Evolutionary conservation across 2,888 invertebrate species (phyloP), one percentile per base, ranked within the genome.

Genomic region (Zaprionus bogoriensis): DNA sequence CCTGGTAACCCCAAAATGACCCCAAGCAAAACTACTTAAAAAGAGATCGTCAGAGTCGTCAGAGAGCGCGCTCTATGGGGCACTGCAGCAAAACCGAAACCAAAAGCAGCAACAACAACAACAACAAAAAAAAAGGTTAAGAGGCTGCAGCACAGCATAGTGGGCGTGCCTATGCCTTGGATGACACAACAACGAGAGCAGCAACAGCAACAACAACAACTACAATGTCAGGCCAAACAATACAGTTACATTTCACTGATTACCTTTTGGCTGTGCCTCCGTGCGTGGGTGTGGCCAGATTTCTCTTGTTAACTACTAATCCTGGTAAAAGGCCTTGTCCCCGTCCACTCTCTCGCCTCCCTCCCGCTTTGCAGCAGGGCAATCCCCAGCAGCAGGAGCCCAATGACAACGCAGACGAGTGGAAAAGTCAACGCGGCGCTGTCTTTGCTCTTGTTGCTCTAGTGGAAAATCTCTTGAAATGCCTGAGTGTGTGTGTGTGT

Each of bases 271-370:
- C 66, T 41, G 25, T 17, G 38, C 32, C 32, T 36, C 30, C 28
- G 23, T 63, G 59, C 53, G 65, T 69, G 67, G 74, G 78, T 63
- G 65, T 78, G 81, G 81, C 74, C 77, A 83, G 80, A 86, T 83
- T 80, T 73, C 87, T 83, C 74, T 86, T 83, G 77, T 83, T 84
- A 87, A 77, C 84, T 85, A 86, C 84, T 87, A 87, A 85, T 85
- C 87, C 87, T 79, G 74, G 87, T 85, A 84, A 80, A 83, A 84
- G 83, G 83, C 84, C 87, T 74, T 83, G 83, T 82, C 66, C 65
- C 63, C 75, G 50, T 9, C n/a, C 17, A 9, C 10, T 14, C 7
- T 17, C 25, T 12, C n/a, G 1, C 9, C 14, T 10, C 14, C 36
- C n/a, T 12, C 28, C 4, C n/a, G 22, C 7, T 9, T 17, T 28